Evolutionary conservation across 2,888 invertebrate genomes (phyloP).

Genomic region (Pherbina coryleti): DNA sequence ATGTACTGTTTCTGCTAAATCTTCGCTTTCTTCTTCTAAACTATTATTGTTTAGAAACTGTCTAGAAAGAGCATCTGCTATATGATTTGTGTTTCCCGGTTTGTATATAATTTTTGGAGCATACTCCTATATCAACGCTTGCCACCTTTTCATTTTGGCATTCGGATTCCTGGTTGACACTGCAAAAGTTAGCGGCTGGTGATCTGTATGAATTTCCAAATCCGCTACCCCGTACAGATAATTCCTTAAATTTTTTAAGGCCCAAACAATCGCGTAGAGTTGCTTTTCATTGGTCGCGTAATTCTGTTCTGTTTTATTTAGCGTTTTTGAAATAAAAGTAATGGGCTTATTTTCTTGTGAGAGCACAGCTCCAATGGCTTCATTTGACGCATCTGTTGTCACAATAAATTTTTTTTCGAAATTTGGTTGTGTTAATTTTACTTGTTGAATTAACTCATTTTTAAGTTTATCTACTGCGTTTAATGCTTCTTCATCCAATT

Average conservation of each 20-base stretch:
- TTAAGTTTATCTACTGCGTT: conserved; percentile 35
- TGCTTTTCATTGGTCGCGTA: conserved; percentile 63
- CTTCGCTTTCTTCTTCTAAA: not conserved
- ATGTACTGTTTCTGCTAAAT: conserved; percentile 30
- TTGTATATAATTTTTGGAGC: no score
- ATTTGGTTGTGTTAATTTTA: conserved; percentile 45
- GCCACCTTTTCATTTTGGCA: no score
- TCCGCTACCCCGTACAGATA: conserved; percentile 57
- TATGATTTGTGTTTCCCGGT: conserved; percentile 39
- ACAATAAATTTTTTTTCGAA: conserved; percentile 51
- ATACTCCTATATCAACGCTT: no score
- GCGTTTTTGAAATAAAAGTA: conserved; percentile 57
- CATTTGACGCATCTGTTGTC: conserved; percentile 58
- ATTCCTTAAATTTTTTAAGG: no score
- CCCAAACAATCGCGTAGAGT: conserved; percentile 61
- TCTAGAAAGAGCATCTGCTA: conserved; percentile 34
- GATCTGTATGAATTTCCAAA: conserved; percentile 48
- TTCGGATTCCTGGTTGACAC: conserved; percentile 52
- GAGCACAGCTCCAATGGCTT: conserved; percentile 56
- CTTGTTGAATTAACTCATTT: conserved; percentile 27
- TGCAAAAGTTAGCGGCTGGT: conserved; percentile 44
- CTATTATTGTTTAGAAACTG: not conserved
- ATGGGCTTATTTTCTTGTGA: conserved; percentile 56
- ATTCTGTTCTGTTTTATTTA: conserved; percentile 51
- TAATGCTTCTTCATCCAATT: conserved; percentile 42